Conservation (phyloP, 2,797 vertebrate species). For the Pseudomugil tenellus region DNA sequence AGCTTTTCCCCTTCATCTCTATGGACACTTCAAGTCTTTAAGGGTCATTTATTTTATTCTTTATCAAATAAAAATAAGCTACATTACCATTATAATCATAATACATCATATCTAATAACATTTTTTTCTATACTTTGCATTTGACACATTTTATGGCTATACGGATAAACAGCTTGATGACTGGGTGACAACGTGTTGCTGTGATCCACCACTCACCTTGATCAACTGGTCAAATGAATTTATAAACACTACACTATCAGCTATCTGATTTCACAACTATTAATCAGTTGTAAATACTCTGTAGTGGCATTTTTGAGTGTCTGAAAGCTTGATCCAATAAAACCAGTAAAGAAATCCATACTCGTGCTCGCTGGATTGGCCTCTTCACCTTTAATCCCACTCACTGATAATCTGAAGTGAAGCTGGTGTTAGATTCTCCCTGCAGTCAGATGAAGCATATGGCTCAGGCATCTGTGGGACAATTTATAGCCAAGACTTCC, state of each 20-base stretch:
- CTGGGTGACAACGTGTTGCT: neutral
- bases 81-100: neutral
- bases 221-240: neutral
- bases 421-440: slow-evolving; percentile 58
- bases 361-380: slow-evolving; percentile 23
- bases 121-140: no score
- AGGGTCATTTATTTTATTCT: neutral
- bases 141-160: no score
- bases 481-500: slow-evolving; percentile 58
- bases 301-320: neutral
- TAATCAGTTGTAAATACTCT: neutral
- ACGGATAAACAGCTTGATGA: no score
- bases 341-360: slow-evolving; percentile 2
- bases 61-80: neutral
- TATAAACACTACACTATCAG: neutral
- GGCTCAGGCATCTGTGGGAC: slow-evolving; percentile 76
- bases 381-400: slow-evolving; percentile 53
- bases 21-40: neutral
- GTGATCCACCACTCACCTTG: neutral
- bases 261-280: accelerated
- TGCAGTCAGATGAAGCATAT: slow-evolving; percentile 73
- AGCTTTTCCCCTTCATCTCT: neutral
- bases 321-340: slow-evolving; percentile 8
- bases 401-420: slow-evolving; percentile 65
- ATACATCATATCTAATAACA: neutral